Percentiles rank a stretch among this genome's conserved stretches.
Conservation (phyloP, 2,888 invertebrate genomes). For the Pseudococcus longispinus region DNA sequence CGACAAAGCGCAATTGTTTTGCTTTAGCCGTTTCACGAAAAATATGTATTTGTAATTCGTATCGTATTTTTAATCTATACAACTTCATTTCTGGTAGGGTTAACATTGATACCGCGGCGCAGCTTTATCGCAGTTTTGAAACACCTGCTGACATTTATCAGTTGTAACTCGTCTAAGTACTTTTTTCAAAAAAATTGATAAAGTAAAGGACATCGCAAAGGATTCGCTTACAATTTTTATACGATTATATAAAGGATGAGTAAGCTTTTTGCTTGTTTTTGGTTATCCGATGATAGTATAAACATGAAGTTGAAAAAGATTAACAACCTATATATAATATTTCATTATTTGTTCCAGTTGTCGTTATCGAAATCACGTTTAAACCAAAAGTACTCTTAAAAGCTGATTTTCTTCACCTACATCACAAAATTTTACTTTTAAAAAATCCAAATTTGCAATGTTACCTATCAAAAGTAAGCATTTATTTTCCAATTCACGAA, state of each 20-base stretch:
- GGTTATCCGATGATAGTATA: too few species aligned
- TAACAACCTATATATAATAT: too few species aligned
- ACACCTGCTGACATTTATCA: conserved; percentile 28
- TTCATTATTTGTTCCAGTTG: too few species aligned
- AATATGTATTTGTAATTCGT: background rate
- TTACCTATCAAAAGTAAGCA: too few species aligned
- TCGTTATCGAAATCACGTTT: too few species aligned
- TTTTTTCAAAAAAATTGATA: background rate
- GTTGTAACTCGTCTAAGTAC: background rate
- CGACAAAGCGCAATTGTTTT: background rate
- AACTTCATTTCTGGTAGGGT: background rate
- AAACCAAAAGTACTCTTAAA: too few species aligned
- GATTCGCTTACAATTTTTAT: background rate
- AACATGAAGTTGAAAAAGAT: too few species aligned
- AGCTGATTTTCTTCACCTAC: too few species aligned
- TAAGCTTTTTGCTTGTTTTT: too few species aligned
- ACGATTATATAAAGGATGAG: background rate
- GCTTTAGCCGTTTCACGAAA: background rate
- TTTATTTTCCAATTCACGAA: too few species aligned
- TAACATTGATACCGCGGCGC: background rate
- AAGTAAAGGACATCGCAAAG: background rate
- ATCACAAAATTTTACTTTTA: too few species aligned
- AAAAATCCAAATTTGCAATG: too few species aligned
- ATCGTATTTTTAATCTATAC: background rate
- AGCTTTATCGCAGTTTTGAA: background rate